Base-by-base conservation (phyloP, 2,888 invertebrate species). In the Alviniconcha strummeri region DNA sequence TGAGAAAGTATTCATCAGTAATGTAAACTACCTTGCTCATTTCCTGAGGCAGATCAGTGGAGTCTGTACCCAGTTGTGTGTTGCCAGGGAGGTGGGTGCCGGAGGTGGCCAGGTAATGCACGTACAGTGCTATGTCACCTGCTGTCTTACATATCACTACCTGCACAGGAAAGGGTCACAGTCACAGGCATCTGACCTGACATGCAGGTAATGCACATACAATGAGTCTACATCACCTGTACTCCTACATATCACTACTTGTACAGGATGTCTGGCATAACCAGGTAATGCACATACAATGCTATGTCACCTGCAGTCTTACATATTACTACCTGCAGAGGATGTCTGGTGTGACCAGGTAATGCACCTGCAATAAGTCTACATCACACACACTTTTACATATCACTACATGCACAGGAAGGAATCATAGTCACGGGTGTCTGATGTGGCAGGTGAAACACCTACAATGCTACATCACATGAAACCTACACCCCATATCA, bases 131-230 rank as follows among this genome's bases (percentile, higher is more conserved):
- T 56, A 60, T 57, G 19, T 77, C 77, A 8, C 4, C 77, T 2
- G 77, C 57, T n/a, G n/a, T 77, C 19, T 11, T 52, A 19, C 77
- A 77, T 52, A 77, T 19, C 57, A 77, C 13, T 56, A 77, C 57
- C 77, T 77, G 57, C 9, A n/a, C 0, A 71, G n/a, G 13, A 67
- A 17, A 3, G 36, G 36, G 36, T 36, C 36, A 36, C 0, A 36
- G 36, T 36, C 36, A 36, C 36, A 36, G 36, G 36, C 36, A 36
- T 36, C 36, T 3, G 36, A 36, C 36, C 36, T 36, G 36, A 36
- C 3, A 36, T 36, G 36, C 36, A 36, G 36, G 36, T 36, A 36
- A 36, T 36, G 36, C 36, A 36, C 3, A 36, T 36, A 36, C 36
- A 36, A 36, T 36, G 36, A 36, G 36, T 0, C 36, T 36, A 36